Conservation (phyloP, 1,140 invertebrate genomes). For the Polypedilum vanderplanki region DNA sequence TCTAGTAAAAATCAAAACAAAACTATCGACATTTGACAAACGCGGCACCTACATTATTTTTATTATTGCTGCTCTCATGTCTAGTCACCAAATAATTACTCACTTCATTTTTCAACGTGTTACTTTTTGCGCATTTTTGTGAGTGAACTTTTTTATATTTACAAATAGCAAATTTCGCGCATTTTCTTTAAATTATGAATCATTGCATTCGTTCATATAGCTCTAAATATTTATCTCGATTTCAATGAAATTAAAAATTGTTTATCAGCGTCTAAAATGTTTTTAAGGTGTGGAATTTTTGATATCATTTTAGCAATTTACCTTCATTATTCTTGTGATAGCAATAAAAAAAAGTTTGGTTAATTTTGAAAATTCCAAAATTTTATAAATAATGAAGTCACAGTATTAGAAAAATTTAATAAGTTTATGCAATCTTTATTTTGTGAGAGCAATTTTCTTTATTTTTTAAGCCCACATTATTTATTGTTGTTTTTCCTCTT, state of each 20-base stretch:
- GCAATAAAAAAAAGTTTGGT: no score
- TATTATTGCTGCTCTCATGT: background rate
- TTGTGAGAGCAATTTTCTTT: background rate
- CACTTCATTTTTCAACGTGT: background rate
- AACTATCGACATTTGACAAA: background rate
- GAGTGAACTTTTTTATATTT: conserved; percentile 5
- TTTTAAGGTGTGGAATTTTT: no score
- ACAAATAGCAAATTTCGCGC: background rate
- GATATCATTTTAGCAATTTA: no score
- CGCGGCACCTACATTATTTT: background rate
- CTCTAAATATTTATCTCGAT: no score
- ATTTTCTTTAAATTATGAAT: background rate
- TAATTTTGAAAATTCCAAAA: no score
- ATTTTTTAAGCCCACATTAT: no score
- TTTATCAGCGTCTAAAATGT: no score
- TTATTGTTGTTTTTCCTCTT: no score
- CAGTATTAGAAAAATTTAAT: no score
- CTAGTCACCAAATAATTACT: conserved; percentile 1
- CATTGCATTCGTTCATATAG: background rate
- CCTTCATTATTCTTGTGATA: no score
- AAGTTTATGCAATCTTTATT: background rate
- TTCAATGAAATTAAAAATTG: no score
- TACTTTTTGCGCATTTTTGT: background rate
- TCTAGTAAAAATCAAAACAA: conserved; percentile 13
- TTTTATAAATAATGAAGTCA: no score